Conservation (phyloP, 2,797 vertebrate genomes). For the Rhabdomys pumilio region DNA sequence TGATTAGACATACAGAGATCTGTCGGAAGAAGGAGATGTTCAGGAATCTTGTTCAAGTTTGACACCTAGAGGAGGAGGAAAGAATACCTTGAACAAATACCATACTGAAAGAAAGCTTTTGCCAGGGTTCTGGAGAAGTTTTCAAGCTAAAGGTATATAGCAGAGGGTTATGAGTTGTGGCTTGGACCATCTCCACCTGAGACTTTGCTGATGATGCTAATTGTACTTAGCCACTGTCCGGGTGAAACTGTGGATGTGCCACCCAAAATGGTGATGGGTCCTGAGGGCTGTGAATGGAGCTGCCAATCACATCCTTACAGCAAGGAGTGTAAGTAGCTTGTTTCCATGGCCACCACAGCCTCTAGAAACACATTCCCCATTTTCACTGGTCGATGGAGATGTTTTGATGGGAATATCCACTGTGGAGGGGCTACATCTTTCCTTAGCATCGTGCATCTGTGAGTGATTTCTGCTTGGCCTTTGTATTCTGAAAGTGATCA, state of each 20-base stretch:
- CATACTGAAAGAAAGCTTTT: not conserved
- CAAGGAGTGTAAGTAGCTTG: not conserved
- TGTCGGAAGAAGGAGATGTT: not conserved
- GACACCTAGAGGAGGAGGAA: not conserved
- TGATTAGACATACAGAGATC: not conserved
- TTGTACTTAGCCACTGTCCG: not conserved
- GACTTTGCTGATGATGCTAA: too few relatives aligned
- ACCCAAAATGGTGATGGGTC: not conserved
- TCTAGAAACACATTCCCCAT: not conserved
- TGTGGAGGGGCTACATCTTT: not conserved
- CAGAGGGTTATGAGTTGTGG: not conserved
- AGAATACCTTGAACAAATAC: not conserved
- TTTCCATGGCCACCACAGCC: not conserved
- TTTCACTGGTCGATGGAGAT: not conserved
- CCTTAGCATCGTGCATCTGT: not conserved
- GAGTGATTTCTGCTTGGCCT: slow-evolving; percentile 4
- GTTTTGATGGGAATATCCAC: not conserved
- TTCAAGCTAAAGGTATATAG: not conserved
- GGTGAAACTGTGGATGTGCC: not conserved
- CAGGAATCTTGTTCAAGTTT: not conserved
- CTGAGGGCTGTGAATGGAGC: not conserved
- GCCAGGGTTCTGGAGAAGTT: not conserved
- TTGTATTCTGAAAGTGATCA: slow-evolving; percentile 10
- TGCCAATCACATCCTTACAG: not conserved
- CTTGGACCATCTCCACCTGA: not conserved